Conservation (phyloP, 1,140 invertebrate species). For the Drosophila kikkawai region DNA sequence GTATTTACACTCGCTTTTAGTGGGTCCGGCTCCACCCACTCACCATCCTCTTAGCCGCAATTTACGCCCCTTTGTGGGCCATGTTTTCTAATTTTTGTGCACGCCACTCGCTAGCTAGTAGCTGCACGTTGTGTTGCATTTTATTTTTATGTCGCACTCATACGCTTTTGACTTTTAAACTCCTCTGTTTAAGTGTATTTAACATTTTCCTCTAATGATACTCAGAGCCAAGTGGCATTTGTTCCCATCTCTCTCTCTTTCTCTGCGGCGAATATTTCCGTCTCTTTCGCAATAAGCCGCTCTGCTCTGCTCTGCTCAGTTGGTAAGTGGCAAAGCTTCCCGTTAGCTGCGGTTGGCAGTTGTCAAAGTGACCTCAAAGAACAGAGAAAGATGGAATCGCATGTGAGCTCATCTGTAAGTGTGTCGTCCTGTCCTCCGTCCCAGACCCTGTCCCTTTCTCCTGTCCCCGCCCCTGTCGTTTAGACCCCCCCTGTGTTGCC, state of each 20-base stretch:
- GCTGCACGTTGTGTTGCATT: constrained; percentile 45
- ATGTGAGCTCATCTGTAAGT: constrained; percentile 56
- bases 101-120: constrained; percentile 8
- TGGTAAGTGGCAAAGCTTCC: constrained; percentile 63
- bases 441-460: neutral
- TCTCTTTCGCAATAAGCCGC: constrained; percentile 26
- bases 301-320: constrained; percentile 22
- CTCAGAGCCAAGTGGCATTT: constrained; percentile 75
- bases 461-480: neutral
- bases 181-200: constrained; percentile 72
- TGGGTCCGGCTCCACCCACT: constrained; percentile 14
- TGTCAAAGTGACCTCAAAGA: constrained; percentile 83
- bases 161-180: constrained; percentile 77
- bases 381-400: constrained; percentile 55
- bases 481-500: neutral
- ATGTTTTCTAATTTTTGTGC: constrained; percentile 65
- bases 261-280: constrained; percentile 8
- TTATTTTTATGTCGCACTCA: constrained; percentile 70
- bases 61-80: constrained; percentile 18
- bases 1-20: constrained; percentile 67
- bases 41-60: neutral
- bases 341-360: constrained; percentile 70
- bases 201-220: constrained; percentile 81
- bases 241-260: constrained; percentile 25
- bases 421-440: constrained; percentile 16